Percentiles rank a stretch among this genome's conserved stretches.
These are phyloP conservation scores for Falco novaeseelandiae DNA, from an alignment of 2,797 vertebrate species.

Conservation along the genomic window DNA sequence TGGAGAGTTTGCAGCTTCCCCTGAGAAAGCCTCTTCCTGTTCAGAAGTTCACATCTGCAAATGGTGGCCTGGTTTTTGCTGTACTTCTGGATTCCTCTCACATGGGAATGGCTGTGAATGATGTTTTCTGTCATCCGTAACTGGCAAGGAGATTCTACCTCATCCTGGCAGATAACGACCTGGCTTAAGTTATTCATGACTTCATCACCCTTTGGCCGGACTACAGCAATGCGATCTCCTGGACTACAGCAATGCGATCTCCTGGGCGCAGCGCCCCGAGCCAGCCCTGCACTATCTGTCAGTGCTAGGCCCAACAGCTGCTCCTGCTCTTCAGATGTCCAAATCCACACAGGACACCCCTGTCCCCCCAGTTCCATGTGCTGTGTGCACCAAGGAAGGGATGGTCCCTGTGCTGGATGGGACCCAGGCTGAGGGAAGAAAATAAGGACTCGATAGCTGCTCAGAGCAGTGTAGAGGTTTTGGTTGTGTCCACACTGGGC, in stretches of 20 bases:
- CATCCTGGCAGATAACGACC: background rate
- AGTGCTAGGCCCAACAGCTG: rapidly evolving
- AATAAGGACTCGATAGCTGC: rapidly evolving
- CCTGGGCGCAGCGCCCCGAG: background rate
- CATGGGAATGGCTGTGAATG: background rate
- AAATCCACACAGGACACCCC: rapidly evolving
- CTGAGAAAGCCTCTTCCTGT: background rate
- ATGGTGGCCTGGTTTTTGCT: background rate
- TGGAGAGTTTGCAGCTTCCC: background rate
- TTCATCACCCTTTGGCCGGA: slow-evolving; percentile 37
- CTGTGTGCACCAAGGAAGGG: rapidly evolving
- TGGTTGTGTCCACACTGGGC: background rate
- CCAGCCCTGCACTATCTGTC: background rate
- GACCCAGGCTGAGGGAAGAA: background rate
- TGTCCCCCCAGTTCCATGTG: rapidly evolving
- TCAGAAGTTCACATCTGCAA: background rate
- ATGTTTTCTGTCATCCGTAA: background rate
- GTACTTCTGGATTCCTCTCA: background rate
- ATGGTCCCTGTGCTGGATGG: background rate
- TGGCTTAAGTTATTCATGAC: background rate
- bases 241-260: background rate
- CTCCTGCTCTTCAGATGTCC: background rate
- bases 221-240: background rate
- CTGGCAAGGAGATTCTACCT: background rate
- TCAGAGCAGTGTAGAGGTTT: rapidly evolving